Evolutionary conservation across 2,113 vertebrate species (phyloP), one percentile per base, ranked within the genome.

Genomic region (Hipposideros armiger): DNA sequence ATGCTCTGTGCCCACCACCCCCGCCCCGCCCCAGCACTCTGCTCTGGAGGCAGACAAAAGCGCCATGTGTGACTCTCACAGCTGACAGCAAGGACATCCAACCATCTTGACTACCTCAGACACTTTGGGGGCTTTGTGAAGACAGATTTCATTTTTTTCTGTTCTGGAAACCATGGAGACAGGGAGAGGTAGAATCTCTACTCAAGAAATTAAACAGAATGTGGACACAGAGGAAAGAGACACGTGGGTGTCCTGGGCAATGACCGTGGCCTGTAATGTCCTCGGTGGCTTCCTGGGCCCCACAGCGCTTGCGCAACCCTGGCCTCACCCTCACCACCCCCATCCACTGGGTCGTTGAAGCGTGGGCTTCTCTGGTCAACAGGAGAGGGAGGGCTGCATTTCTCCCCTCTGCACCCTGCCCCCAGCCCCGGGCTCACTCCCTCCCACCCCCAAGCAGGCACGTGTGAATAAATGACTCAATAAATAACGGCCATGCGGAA

Each of bases 21-120:
- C 9, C 60, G 4, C 47, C 47, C 47, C 47, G 2, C 47, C 47
- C 47, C 11, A 19, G 24, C 13, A 0, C 56, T 26, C 1, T 0
- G 28, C 52, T 0, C 54, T 3, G 70, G 74, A 20, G 0, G 3
- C 11, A 4, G 3, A 20, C 1, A 9, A 7, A 17, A 47, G 13
- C 32, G 19, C 20, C 20, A 4, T 7, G 30, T 0, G 0, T 42
- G 13, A 20, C 7, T 2, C 10, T 40, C 32, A 1, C 9, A 1
- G 52, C 80, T 9, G 45, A 14, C 40, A 26, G 50, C 52, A 42
- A 69, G 67, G 69, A 32, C 42, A 1, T 11, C 30, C 0, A 0
- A 3, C 4, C 54, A 64, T 13, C 81, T 2, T 32, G 58, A 52
- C 67, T 52, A 40, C 15, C 32, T 30, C 28, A 52, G 66, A 7